phyloP scores from a whole-genome alignment of 2,888 invertebrate genomes.

The Lymantria dispar region DNA sequence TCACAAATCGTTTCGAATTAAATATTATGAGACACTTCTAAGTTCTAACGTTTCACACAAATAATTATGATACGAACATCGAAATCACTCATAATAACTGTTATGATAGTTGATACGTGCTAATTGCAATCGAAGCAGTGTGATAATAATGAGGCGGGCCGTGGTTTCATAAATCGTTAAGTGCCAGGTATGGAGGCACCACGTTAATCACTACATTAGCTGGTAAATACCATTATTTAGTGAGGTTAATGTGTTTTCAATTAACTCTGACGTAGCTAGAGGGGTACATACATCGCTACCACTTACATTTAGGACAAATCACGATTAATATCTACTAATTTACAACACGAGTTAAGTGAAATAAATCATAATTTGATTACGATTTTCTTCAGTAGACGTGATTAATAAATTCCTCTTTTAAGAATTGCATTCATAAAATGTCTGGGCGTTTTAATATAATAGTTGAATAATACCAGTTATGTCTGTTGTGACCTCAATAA shows the following conservation, averaged over 20 bases:
- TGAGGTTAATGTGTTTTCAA: conserved; percentile 20
- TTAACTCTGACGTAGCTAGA: conserved; percentile 10
- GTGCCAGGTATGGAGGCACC: conserved; percentile 25
- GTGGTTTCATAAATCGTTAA: conserved; percentile 37
- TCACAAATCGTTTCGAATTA: neutral
- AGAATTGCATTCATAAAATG: too few relatives aligned
- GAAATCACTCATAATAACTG: too few relatives aligned
- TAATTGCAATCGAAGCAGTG: neutral
- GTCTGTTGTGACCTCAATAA: too few relatives aligned
- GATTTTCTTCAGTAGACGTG: too few relatives aligned
- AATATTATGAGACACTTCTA: conserved; percentile 15
- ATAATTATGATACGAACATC: too few relatives aligned
- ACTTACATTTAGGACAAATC: too few relatives aligned
- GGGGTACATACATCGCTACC: neutral
- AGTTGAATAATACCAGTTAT: too few relatives aligned
- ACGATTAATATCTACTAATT: too few relatives aligned
- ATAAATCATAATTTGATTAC: too few relatives aligned
- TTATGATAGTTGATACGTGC: neutral
- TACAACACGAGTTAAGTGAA: too few relatives aligned
- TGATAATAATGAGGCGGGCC: conserved; percentile 18
- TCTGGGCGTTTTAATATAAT: too few relatives aligned
- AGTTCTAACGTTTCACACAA: conserved; percentile 12
- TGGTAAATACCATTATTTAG: conserved; percentile 16
- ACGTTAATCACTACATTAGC: conserved; percentile 23
- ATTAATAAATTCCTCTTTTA: too few relatives aligned